Conservation (phyloP, 2,888 invertebrate species). For the Drosophila robusta region DNA sequence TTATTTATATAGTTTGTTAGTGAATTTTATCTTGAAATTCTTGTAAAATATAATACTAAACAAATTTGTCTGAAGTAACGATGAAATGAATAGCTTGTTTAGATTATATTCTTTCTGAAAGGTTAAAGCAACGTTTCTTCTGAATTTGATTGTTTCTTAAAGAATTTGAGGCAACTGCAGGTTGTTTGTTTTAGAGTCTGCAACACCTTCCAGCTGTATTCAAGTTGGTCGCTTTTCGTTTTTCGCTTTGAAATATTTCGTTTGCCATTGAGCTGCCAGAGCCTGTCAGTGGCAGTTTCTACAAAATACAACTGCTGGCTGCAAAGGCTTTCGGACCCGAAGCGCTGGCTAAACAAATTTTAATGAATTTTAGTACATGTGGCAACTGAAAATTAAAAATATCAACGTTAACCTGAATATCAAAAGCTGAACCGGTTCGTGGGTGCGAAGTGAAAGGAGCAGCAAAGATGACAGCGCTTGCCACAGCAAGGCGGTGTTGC, state of each 20-base stretch:
- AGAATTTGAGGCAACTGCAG: neutral
- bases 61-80: no score
- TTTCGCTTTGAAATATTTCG: conserved; percentile 4
- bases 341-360: conserved; percentile 12
- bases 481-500: conserved; percentile 39
- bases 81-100: no score
- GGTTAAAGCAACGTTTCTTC: no score
- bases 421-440: conserved; percentile 12
- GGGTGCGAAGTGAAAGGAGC: neutral
- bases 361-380: conserved; percentile 35
- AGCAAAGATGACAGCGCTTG: conserved; percentile 33
- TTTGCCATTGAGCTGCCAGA: conserved; percentile 6
- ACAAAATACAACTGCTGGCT: neutral
- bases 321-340: conserved; percentile 4
- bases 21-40: no score
- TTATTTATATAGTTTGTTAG: no score
- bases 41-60: no score
- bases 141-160: no score
- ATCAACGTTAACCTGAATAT: conserved; percentile 27
- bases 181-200: neutral
- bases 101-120: no score
- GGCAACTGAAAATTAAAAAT: conserved; percentile 51
- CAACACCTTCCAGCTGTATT: conserved; percentile 4
- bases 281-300: conserved; percentile 12
- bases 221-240: neutral